Evolutionary conservation across 2,113 vertebrate species (phyloP).

Genomic region (Sebastes schlegelii): DNA sequence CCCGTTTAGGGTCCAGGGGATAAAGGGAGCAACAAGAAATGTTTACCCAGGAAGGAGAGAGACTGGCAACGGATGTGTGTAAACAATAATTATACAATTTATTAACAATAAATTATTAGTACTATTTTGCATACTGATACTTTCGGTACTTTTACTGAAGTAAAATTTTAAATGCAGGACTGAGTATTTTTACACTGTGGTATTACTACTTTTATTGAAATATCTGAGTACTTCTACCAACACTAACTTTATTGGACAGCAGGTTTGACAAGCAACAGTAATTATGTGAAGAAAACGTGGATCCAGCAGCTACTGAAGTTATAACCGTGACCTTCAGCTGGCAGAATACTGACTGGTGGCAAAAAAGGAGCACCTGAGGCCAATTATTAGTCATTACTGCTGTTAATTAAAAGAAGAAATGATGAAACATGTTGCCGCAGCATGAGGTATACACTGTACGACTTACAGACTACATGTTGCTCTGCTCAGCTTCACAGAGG

Average conservation of each 20-base stretch:
- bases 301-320: background rate
- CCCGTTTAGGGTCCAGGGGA: too few relatives aligned
- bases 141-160: too few relatives aligned
- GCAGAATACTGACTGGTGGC: background rate
- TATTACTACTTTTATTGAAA: background rate
- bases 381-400: background rate
- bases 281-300: too few relatives aligned
- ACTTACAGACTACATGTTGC: background rate
- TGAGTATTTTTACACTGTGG: background rate
- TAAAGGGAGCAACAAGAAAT: too few relatives aligned
- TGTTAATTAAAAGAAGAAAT: background rate
- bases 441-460: background rate
- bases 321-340: background rate
- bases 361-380: constrained; percentile 25
- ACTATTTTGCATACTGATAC: too few relatives aligned
- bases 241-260: background rate
- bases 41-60: too few relatives aligned
- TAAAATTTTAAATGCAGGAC: too few relatives aligned
- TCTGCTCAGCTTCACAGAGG: background rate
- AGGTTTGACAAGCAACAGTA: background rate
- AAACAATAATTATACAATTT: too few relatives aligned
- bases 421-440: background rate
- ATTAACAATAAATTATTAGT: too few relatives aligned
- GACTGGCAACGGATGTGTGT: too few relatives aligned
- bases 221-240: background rate